Percentiles rank a stretch among this genome's conserved stretches.
Conservation (phyloP, 1,140 invertebrate species). For the Listronotus bonariensis region DNA sequence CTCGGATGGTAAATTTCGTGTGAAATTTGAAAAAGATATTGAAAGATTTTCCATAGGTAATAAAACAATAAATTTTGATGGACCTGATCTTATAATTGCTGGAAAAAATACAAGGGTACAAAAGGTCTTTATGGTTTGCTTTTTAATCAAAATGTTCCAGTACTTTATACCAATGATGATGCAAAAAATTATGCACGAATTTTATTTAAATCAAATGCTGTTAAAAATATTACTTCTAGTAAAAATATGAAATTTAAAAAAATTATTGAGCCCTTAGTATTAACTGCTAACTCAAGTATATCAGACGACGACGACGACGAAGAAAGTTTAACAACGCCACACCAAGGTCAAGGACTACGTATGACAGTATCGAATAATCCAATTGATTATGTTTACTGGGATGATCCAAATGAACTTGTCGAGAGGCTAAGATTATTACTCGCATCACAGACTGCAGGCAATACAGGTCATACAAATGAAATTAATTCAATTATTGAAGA, state of each 20-base stretch:
- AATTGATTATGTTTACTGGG: slow-evolving; percentile 14
- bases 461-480: slow-evolving; percentile 15
- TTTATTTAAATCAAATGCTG: not conserved
- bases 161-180: not conserved
- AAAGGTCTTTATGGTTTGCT: not conserved
- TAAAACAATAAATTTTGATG: no score
- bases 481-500: not conserved
- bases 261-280: not conserved
- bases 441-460: slow-evolving; percentile 1
- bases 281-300: not conserved
- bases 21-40: no score
- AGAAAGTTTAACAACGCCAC: not conserved
- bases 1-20: no score
- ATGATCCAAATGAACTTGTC: slow-evolving; percentile 21
- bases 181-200: slow-evolving; percentile 1
- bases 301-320: not conserved
- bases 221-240: not conserved
- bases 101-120: no score
- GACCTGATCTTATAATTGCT: no score
- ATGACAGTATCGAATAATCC: slow-evolving; percentile 3
- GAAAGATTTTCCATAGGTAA: no score
- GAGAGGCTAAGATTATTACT: slow-evolving; percentile 9
- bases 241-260: slow-evolving; percentile 2
- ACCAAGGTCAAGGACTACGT: not conserved
- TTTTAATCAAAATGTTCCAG: slow-evolving; percentile 2